Conservation (phyloP, 2,888 invertebrate genomes). For the Baccha elongata region DNA sequence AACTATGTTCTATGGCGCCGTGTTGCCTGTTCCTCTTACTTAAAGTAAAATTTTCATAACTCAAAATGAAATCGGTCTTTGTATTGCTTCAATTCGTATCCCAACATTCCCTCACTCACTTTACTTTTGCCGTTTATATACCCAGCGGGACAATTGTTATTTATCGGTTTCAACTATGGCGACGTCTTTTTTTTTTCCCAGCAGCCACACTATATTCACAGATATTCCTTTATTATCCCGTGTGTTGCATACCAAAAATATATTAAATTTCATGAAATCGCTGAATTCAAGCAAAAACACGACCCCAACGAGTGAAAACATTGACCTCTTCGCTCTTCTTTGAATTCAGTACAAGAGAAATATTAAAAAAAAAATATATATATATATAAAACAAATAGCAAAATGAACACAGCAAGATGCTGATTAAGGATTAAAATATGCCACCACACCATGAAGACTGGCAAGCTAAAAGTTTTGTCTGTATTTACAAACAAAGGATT, state of each 20-base stretch:
- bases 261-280: constrained; percentile 58
- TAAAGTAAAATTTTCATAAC: constrained; percentile 2
- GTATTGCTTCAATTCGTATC: constrained; percentile 22
- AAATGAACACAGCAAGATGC: constrained; percentile 60
- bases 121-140: not conserved
- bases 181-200: constrained; percentile 50
- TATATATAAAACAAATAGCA: constrained; percentile 51
- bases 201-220: not conserved
- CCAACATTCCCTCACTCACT: constrained; percentile 2
- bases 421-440: constrained; percentile 59
- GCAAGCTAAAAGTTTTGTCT: constrained; percentile 40
- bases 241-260: not conserved
- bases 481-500: constrained; percentile 65
- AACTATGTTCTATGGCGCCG: not conserved
- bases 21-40: not conserved
- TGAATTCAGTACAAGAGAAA: constrained; percentile 21
- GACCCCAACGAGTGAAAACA: constrained; percentile 51
- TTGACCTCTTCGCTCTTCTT: constrained; percentile 60
- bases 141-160: constrained; percentile 54
- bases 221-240: constrained; percentile 1
- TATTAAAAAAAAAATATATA: not conserved
- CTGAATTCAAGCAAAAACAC: constrained; percentile 47
- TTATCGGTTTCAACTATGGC: constrained; percentile 60
- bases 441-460: constrained; percentile 30
- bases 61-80: constrained; percentile 20